A percentile compares a stretch with the other conserved stretches of the same genome.
These are phyloP conservation scores for Leptinotarsa defecta DNA, from an alignment of 1,140 invertebrate genomes.

Conservation along the genomic window DNA sequence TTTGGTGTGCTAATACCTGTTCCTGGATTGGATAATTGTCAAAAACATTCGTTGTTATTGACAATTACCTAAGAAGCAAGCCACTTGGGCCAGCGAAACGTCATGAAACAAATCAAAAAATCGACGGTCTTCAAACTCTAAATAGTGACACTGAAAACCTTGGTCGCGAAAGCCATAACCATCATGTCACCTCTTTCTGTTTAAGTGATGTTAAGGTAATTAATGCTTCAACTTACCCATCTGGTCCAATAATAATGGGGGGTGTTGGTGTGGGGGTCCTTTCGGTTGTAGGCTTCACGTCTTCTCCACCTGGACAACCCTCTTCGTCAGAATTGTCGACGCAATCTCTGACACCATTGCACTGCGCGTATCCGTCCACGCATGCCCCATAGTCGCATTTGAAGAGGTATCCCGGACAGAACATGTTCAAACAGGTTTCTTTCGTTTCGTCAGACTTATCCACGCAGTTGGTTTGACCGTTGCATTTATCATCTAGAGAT, in stretches of 20 bases:
- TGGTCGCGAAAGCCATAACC: too few relatives aligned
- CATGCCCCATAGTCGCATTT: constrained; percentile 52
- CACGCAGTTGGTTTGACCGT: constrained; percentile 61
- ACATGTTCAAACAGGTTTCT: constrained; percentile 42
- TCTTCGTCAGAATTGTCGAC: constrained; percentile 72
- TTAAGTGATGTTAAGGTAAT: too few relatives aligned
- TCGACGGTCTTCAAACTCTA: too few relatives aligned
- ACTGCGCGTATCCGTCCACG: constrained; percentile 50
- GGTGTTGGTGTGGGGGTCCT: constrained; percentile 4
- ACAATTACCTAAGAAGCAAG: too few relatives aligned
- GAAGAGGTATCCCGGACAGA: constrained; percentile 44
- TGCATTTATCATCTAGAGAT: constrained; percentile 57
- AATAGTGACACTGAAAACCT: too few relatives aligned
- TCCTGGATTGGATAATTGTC: too few relatives aligned
- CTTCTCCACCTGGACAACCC: constrained; percentile 24
- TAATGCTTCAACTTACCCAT: too few relatives aligned
- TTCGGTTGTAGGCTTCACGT: neutral
- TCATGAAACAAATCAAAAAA: too few relatives aligned
- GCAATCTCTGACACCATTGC: constrained; percentile 68
- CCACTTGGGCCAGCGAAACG: too few relatives aligned
- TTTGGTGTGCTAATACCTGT: too few relatives aligned
- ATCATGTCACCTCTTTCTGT: too few relatives aligned
- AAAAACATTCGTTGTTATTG: too few relatives aligned
- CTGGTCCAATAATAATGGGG: neutral
- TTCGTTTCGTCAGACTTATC: constrained; percentile 68